Evolutionary conservation across 2,113 vertebrate species (phyloP), one percentile per base, ranked within the genome.

Genomic region (Lipophrys pholis): DNA sequence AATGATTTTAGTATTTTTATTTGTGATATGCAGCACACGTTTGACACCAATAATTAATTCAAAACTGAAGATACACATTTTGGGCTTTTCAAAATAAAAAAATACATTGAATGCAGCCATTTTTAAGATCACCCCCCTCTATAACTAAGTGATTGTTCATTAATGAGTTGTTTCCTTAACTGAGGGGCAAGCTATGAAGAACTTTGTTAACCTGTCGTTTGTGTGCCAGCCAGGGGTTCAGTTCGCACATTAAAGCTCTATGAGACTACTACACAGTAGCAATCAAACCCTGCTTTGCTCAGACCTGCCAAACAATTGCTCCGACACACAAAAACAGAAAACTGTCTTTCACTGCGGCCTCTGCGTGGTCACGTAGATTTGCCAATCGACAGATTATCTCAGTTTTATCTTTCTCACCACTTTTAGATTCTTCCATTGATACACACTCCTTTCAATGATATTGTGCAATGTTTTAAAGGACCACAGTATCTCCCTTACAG

Each of bases 201-300:
- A 6, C 38, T 62, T 56, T 78, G 42, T 80, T 7, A n/a, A 45
- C 1, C 38, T 51, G 3, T 55, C 1, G 15, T 62, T 5, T 12
- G 48, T 45, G 35, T 11, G 17, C 21, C 21, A 4, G 14, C 56
- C 35, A 55, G 49, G 11, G 30, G n/a, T 17, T 8, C 48, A 39
- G 15, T n/a, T 35, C 51, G 2, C 36, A 42, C 36, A 64, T 45
- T 17, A 9, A 76, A 39, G 21, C 21, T 51, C 6, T 48, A 36
- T 11, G 40, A 53, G 30, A 69, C 41, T 43, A 67, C 71, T 78
- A 79, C 60, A 65, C 15, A 42, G 78, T 53, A 79, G 80, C 69
- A 79, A 64, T 75, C 52, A 8, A 45, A 76, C 43, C 17, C 58
- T 59, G 14, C 11, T 43, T 14, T 8, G 1, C 42, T 54, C 8